Evolutionary conservation across 2,113 vertebrate genomes (phyloP), one percentile per base, ranked within the genome.

Genomic region (Oncorhynchus gorbuscha): DNA sequence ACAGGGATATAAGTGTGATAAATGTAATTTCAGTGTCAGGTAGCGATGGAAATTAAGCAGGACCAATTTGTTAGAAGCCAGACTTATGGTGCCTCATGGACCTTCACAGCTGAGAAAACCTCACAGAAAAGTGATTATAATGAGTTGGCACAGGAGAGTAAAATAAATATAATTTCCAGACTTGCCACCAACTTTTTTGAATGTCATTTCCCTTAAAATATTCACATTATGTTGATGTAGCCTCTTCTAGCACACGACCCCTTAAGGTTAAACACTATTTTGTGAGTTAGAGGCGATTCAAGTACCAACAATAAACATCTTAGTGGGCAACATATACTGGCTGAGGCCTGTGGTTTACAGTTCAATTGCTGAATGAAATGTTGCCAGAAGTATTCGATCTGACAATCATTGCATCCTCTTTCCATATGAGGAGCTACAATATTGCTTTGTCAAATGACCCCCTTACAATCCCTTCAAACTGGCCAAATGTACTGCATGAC

Each of bases 391-490:
- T 58, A 83, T 78, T 79, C 39, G 28, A 79, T 71, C 78, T 74
- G 64, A 80, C 71, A 83, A 80, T 76, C 70, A 49, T 39, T 72
- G 51, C 13, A 74, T 84, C 18, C 1, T 79, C 75, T 62, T 45
- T 82, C 62, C 70, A 69, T 69, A 39, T 69, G 26, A 69, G 30
- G 61, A 64, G 32, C n/a, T 39, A 69, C 28, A 35, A 35, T 18
- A 16, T 18, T 55, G 3, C 5, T 16, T 39, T 45, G 39, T 45
- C 39, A 45, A 45, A 45, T 45, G 8, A 45, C 39, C 39, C 39
- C 39, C 39, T 45, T 39, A 39, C 39, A 39, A 39, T 39, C 39
- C 39, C 8, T 39, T 45, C 8, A 8, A 45, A 45, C 39, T 45
- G 39, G 39, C 39, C 8, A 55, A 55, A 5, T 55, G 14, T 26